Evolutionary conservation across 2,888 invertebrate species (phyloP).

Genomic region (Rugalucina vietnamica): DNA sequence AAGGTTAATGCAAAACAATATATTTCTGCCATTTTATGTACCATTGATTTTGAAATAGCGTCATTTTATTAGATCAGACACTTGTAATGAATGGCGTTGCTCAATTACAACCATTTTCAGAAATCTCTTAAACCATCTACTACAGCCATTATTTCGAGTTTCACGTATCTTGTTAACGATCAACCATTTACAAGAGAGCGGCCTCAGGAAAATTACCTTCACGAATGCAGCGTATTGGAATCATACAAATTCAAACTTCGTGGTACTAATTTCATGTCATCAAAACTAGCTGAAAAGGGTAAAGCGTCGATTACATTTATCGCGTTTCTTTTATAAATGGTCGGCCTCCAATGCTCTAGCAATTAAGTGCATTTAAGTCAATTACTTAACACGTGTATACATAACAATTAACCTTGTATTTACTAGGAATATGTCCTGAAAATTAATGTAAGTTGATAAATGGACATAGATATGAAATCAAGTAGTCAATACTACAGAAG

Average conservation of each 20-base stretch:
- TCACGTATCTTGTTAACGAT: background rate
- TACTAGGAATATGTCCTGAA: slow-evolving; percentile 12
- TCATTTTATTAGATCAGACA: slow-evolving; percentile 7
- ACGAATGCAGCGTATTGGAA: too few species aligned
- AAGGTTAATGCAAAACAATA: slow-evolving; percentile 12
- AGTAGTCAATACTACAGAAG: too few species aligned
- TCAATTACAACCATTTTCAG: slow-evolving; percentile 11
- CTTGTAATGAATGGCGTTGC: slow-evolving; percentile 3
- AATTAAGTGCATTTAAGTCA: slow-evolving; percentile 41
- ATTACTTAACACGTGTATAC: slow-evolving; percentile 54
- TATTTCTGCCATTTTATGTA: slow-evolving; percentile 14
- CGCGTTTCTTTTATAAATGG: too few species aligned
- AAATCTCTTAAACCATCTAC: slow-evolving; percentile 2
- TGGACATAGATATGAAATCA: too few species aligned
- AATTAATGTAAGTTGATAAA: too few species aligned
- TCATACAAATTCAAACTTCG: too few species aligned
- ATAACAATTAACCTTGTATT: slow-evolving; percentile 52
- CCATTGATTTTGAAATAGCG: slow-evolving; percentile 9
- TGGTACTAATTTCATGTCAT: too few species aligned
- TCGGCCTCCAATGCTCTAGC: too few species aligned
- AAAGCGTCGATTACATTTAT: too few species aligned
- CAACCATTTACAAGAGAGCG: background rate
- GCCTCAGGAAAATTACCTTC: background rate
- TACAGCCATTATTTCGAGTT: too few species aligned
- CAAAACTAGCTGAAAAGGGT: too few species aligned